A percentile compares a stretch with the other conserved stretches of the same genome.
Evolutionary conservation across 2,888 invertebrate species (phyloP).

Genomic region (Brachynemurus nebulosus): DNA sequence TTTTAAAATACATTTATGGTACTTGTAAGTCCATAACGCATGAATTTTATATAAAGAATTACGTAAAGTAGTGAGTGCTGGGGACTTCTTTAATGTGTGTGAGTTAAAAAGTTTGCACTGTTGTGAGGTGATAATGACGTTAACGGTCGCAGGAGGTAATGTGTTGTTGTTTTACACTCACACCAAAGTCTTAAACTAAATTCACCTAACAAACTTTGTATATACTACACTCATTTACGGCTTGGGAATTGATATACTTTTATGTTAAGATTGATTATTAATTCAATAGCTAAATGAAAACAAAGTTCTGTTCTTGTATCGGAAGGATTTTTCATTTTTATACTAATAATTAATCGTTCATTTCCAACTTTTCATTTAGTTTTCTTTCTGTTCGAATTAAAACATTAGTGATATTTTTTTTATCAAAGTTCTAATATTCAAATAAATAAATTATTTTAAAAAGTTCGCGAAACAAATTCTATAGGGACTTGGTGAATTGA

Average conservation of each 20-base stretch:
- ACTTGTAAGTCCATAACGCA: not conserved
- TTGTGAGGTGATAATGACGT: not conserved
- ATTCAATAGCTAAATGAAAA: no score
- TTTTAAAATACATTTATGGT: no score
- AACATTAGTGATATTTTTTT: no score
- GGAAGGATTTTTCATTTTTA: no score
- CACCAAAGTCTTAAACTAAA: not conserved
- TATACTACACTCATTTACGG: not conserved
- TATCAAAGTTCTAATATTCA: no score
- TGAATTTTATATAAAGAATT: not conserved
- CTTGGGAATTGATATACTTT: not conserved
- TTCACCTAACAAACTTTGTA: not conserved
- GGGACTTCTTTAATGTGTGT: not conserved
- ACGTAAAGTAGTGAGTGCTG: not conserved
- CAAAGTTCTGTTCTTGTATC: no score
- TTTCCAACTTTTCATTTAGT: no score
- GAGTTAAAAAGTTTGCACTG: not conserved
- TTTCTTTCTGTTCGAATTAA: no score
- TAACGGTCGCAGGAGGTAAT: not conserved
- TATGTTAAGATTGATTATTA: not conserved
- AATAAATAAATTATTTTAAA: no score
- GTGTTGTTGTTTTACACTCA: not conserved
- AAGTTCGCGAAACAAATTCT: no score
- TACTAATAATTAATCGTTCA: no score
- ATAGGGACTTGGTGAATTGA: no score